Base-by-base conservation (phyloP, 2,888 invertebrate species). In the Trichogramma evanescens region DNA sequence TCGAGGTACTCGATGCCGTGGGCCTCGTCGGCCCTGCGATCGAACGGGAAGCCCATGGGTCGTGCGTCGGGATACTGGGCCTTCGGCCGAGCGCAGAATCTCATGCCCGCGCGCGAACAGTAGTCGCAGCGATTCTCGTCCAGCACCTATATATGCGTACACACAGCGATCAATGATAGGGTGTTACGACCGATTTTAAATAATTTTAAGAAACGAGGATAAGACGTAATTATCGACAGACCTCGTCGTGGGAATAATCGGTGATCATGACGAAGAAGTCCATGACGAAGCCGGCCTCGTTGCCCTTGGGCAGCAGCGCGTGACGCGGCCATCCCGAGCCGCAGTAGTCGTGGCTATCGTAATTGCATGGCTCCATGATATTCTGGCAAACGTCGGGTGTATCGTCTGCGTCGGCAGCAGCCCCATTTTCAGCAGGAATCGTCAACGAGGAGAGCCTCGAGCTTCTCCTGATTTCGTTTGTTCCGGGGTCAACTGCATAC, bases 291-390 rank as follows among this genome's bases (percentile, higher is more conserved):
- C 91, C 91, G 61, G 82, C 80, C 0, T 80, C 69, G 4, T 74
- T 85, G 3, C 91, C 91, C 77, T 84, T 88, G 0, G 91, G 89
- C 40, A 89, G 65, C 5, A 91, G 81, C 83, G 91, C 82, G 77
- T 91, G 89, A 61, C 89, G 86, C 0, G 91, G 91, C 90, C 91
- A 91, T 52, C 91, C 91, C 70, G 92, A 93, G 63, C 92, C 91
- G 79, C 92, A 93, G 82, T 89, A 90, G 78, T 88, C 87, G 79
- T 88, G 89, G 66, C 81, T 80, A 2, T 76, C 77, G 56, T 79
- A 64, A 0, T 79, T 80, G 26, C 26, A 26, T 2, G 26, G 26
- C 0, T 82, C 77, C 49, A 83, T 83, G 0, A 80, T 83, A 10
- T 81, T 77, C 7, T 46, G 40, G 2, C 13, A 13, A 0, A 88